Base-by-base conservation (phyloP, 2,113 vertebrate genomes). In the Dipodomys spectabilis region DNA sequence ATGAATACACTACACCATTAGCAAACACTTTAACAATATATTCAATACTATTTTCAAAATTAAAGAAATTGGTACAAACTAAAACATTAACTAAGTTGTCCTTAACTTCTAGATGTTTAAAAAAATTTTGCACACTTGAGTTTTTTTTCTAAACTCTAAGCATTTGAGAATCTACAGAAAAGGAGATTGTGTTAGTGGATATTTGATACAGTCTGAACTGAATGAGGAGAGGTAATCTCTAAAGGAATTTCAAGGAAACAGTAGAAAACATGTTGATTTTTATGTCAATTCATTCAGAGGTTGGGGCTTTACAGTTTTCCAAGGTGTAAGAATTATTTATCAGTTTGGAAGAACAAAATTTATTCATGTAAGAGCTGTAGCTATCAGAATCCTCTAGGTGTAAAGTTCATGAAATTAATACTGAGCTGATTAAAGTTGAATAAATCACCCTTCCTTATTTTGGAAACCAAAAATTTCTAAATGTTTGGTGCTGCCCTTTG, bases 251-350 rank as follows among this genome's bases (percentile, higher is more conserved):
- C 97, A 98, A 98, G 98, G 97, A 85, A 97, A 94, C 88, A 88
- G 81, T 83, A 97, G 94, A 97, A 98, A 96, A 98, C 98, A 98
- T 98, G 96, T 97, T 98, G 97, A 98, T 98, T 98, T 98, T 95
- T 97, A 97, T 94, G 97, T 95, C 98, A 98, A 97, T 97, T 89
- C 96, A 94, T 97, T 97, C 97, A 95, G 92, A 95, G 95, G 96
- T 95, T 96, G 97, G 96, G 96, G 97, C 95, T 95, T 98, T 97
- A 96, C 95, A 97, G 96, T 94, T 84, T 97, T 97, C 82, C 82
- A 96, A 96, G 94, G 97, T 97, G 98, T 98, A 97, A 97, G 98
- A 98, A 98, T 98, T 98, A 98, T 98, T n/a, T 98, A 98, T 97
- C 97, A 88, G 94, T 98, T 98, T 97, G 97, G 92, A 97, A 97